Percentiles rank a stretch among this genome's conserved stretches.
Evolutionary conservation across 1,140 invertebrate genomes (phyloP).

Genomic region (Halesus radiatus): DNA sequence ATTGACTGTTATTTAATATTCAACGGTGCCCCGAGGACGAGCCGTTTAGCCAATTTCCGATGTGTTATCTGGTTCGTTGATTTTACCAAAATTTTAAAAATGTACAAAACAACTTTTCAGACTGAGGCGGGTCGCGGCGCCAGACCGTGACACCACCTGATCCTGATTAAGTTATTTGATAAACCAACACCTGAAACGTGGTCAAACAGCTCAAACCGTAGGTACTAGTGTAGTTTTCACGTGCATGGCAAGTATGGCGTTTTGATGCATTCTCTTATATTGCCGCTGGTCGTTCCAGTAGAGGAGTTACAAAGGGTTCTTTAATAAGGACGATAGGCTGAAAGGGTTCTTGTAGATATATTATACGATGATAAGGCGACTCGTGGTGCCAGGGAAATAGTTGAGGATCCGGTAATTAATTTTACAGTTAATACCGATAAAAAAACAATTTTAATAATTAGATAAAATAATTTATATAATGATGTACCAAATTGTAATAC

Average conservation of each 20-base stretch:
- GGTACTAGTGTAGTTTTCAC: not conserved
- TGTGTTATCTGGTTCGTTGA: conserved; percentile 30
- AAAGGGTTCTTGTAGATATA: conserved; percentile 18
- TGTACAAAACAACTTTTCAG: not conserved
- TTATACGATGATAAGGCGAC: conserved; percentile 9
- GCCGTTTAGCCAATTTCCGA: conserved; percentile 33
- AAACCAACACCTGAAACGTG: not conserved
- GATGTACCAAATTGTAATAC: no score
- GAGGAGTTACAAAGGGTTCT: conserved; percentile 23
- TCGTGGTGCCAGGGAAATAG: not conserved
- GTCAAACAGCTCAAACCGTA: not conserved
- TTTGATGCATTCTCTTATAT: not conserved
- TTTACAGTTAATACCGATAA: no score
- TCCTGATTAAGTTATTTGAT: not conserved
- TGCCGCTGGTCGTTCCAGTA: not conserved
- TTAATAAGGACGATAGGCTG: conserved; percentile 15
- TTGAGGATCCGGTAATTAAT: not conserved
- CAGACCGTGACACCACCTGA: conserved; percentile 24
- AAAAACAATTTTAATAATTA: no score
- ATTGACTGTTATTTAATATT: conserved; percentile 14
- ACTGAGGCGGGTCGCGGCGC: conserved; percentile 15
- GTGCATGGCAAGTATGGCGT: not conserved
- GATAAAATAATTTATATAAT: no score
- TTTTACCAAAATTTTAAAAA: conserved; percentile 27
- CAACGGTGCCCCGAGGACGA: conserved; percentile 7